A percentile compares a stretch with the other conserved stretches of the same genome.
Evolutionary conservation across 2,113 vertebrate genomes (phyloP).

Genomic region (Megaceryle maxima): DNA sequence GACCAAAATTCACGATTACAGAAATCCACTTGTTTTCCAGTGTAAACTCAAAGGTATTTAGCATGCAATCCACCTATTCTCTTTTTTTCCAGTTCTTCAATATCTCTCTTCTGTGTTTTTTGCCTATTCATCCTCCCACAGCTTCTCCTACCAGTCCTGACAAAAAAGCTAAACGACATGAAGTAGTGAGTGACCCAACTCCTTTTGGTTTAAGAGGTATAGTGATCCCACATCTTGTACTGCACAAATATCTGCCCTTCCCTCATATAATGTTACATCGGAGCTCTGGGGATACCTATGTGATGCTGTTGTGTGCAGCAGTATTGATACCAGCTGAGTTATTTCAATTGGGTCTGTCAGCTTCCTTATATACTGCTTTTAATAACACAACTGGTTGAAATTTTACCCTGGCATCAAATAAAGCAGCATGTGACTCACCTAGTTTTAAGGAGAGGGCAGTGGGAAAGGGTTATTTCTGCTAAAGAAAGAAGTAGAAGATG

Average conservation of each 20-base stretch:
- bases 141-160: constrained; percentile 93
- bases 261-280: neutral
- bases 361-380: neutral
- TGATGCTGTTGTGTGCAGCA: neutral
- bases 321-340: neutral
- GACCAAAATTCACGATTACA: neutral
- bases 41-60: constrained; percentile 63
- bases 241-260: neutral
- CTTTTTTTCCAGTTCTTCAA: constrained; percentile 49
- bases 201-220: constrained; percentile 96
- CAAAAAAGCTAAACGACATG: constrained; percentile 93
- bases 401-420: neutral
- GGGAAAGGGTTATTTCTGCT: neutral
- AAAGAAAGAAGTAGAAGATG: neutral
- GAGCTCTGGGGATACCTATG: neutral
- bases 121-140: constrained; percentile 74
- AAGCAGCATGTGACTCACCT: neutral
- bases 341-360: neutral
- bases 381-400: neutral
- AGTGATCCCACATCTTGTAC: constrained; percentile 41
- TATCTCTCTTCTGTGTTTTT: constrained; percentile 62
- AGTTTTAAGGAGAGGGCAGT: neutral
- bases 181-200: constrained; percentile 96
- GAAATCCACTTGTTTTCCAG: constrained; percentile 32
- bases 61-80: constrained; percentile 30